Percentiles rank a stretch among this genome's conserved stretches.
Evolutionary conservation across 2,888 invertebrate species (phyloP).

Genomic region (Ectemnius continuus): DNA sequence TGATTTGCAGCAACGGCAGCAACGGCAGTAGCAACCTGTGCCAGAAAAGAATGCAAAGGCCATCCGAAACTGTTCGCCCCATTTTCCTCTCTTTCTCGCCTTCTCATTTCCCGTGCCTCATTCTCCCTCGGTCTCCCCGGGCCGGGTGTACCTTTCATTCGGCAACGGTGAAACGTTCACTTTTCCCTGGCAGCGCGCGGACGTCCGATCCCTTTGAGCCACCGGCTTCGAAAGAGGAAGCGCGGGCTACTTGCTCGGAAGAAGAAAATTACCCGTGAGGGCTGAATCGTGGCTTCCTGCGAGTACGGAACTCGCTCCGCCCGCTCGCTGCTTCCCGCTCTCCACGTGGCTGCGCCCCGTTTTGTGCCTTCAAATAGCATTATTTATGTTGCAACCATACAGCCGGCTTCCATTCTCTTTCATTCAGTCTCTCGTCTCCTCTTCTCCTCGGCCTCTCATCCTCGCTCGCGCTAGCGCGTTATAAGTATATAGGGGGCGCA

Average conservation of each 20-base stretch:
- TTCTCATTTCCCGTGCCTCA: constrained; percentile 10
- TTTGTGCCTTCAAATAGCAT: neutral
- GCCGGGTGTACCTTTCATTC: neutral
- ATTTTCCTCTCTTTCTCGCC: constrained; percentile 2
- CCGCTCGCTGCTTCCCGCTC: too few species aligned
- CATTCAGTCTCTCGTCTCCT: neutral
- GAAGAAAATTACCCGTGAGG: constrained; percentile 2
- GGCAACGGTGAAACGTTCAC: constrained; percentile 1
- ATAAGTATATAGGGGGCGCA: neutral
- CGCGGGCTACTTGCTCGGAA: neutral
- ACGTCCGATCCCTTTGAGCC: constrained; percentile 4
- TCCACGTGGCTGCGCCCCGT: neutral
- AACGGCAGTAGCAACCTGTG: neutral
- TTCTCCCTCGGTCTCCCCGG: too few species aligned
- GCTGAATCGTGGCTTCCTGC: neutral
- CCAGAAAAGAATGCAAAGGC: constrained; percentile 20
- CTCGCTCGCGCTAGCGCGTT: constrained; percentile 1
- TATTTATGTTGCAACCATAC: neutral
- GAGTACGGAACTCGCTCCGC: neutral
- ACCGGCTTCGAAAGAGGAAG: constrained; percentile 12
- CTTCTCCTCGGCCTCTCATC: neutral
- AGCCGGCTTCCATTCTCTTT: neutral
- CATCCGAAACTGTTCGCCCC: constrained; percentile 14
- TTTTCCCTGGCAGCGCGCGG: constrained; percentile 1
- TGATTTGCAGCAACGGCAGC: constrained; percentile 20